A percentile compares a stretch with the other conserved stretches of the same genome.
Evolutionary conservation across 2,113 vertebrate species (phyloP).

Genomic region (Crocuta crocuta): DNA sequence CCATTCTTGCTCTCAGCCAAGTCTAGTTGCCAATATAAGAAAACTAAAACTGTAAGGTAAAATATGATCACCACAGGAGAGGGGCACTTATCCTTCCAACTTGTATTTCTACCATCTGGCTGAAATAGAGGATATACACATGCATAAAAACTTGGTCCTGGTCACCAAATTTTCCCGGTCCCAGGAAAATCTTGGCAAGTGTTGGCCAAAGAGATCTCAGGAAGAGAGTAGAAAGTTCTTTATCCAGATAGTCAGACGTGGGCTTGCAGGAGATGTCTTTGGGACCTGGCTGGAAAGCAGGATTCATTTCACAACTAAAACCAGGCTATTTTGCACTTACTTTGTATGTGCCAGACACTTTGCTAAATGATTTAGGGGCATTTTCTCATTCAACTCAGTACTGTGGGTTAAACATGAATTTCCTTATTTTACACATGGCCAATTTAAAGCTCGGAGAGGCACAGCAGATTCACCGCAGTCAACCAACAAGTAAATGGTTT

Average conservation of each 20-base stretch:
- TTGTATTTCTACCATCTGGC: not conserved
- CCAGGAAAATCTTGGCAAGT: not conserved
- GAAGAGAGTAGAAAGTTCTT: not conserved
- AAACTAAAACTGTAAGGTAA: slow-evolving; percentile 34
- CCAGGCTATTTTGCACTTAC: not conserved
- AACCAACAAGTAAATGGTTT: not conserved
- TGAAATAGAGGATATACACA: not conserved
- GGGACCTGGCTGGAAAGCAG: not conserved
- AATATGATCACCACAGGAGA: not conserved
- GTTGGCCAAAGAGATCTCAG: not conserved
- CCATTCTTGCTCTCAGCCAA: slow-evolving; percentile 11
- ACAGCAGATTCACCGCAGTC: not conserved
- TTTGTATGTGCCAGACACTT: not conserved
- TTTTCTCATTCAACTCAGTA: not conserved
- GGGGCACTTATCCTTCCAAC: not conserved
- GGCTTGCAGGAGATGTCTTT: not conserved
- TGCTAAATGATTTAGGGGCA: not conserved
- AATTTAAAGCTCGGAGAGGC: not conserved
- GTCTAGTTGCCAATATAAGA: not conserved
- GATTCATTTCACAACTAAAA: not conserved
- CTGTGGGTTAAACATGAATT: not conserved
- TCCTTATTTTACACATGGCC: not conserved
- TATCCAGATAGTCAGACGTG: not conserved
- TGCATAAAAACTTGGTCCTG: not conserved
- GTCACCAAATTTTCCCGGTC: not conserved